A percentile compares a stretch with the other conserved stretches of the same genome.
These are phyloP conservation scores for Piezodorus guildinii DNA, from an alignment of 1,140 invertebrate species.

Conservation along the genomic window DNA sequence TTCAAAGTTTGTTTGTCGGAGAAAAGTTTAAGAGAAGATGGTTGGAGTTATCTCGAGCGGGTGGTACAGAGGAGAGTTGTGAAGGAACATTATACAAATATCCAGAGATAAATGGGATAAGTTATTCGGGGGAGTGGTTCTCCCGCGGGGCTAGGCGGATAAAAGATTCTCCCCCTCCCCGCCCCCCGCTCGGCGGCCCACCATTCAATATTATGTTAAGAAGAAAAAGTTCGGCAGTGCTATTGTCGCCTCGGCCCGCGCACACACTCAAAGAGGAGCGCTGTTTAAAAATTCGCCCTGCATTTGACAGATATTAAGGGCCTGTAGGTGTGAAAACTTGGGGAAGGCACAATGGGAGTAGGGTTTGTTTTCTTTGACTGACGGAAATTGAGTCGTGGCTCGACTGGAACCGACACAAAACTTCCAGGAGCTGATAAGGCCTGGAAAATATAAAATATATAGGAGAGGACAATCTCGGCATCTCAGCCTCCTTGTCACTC, in stretches of 20 bases:
- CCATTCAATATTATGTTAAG: constrained; percentile 17
- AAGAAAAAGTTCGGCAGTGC: constrained; percentile 6
- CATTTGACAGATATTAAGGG: constrained; percentile 14
- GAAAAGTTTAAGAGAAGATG: background rate
- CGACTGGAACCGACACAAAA: background rate
- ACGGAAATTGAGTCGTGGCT: background rate
- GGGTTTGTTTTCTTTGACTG: constrained; percentile 7
- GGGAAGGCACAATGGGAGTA: background rate
- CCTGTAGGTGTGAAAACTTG: background rate
- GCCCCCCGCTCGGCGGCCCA: no score
- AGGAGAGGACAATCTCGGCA: background rate
- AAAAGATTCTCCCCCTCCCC: background rate
- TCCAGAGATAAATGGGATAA: constrained; percentile 8
- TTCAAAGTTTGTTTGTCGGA: no score
- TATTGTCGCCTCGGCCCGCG: background rate
- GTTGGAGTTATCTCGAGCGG: background rate
- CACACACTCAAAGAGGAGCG: constrained; percentile 3
- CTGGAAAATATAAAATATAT: background rate
- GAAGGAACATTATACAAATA: constrained; percentile 5
- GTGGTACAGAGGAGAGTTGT: background rate
- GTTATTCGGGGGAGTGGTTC: constrained; percentile 8
- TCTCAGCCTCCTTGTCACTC: background rate
- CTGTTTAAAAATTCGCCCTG: constrained; percentile 15
- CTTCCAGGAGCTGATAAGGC: background rate
- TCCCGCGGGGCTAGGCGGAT: background rate